Evolutionary conservation across 2,888 invertebrate species (phyloP), one percentile per base, ranked within the genome.

Genomic region (Thumatha senex): DNA sequence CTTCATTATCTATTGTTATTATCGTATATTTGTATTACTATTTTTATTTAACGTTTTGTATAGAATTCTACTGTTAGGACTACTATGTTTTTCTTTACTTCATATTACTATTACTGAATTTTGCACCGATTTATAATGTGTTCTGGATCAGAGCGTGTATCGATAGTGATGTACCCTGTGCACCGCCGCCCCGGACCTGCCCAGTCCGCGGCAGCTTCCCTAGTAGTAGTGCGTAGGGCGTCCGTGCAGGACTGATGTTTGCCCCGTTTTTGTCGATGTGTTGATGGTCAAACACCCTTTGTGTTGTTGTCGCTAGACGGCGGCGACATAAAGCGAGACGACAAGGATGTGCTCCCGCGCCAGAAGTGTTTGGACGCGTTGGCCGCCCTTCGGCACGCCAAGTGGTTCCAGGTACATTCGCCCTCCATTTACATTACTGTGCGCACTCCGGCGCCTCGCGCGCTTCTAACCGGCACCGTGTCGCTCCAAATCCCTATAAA

Each of bases 321-420:
- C 83, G 94, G 92, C 92, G 89, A 92, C 92, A 92, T 89, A 92
- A 93, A 89, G 92, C 94, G 94, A 93, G 95, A 95, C 93, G 95
- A 95, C 94, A 95, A 95, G 93, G 98, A 98, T 94, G 96, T 98
- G 92, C 96, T 99, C 93, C 97, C 98, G 95, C 97, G 98, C 94
- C 97, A 98, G 94, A 98, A 98, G 94, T 99, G 99, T 96, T 96
- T 99, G 94, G 96, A 98, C 95, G 99, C 99, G 94, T 96, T 99
- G 94, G 99, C 99, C 94, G 98, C 98, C 93, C 96, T 99, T 93
- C 97, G 99, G 94, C 99, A 98, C 96, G 98, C 99, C 94, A 99
- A 99, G 95, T 99, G 99, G 99, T 99, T 99, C 96, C 99, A 99
- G 98, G 98, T 98, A 90, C 89, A 82, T 82, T 45, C 92, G 82